Evolutionary conservation across 2,888 invertebrate species (phyloP).

Genomic region (Lapara coniferarum): DNA sequence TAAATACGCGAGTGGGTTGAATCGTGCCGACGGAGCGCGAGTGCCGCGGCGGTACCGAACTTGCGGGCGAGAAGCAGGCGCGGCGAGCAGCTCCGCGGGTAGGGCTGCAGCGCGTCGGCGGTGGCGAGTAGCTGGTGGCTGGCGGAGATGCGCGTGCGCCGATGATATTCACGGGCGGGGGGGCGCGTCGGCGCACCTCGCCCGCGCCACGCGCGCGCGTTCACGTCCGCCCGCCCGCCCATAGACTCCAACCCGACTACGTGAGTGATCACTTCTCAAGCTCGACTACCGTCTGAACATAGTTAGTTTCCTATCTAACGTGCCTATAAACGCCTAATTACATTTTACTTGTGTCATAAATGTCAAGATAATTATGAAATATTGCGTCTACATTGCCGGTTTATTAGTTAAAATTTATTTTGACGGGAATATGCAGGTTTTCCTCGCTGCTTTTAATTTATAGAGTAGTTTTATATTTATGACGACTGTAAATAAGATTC

Average conservation of each 20-base stretch:
- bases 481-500: no score
- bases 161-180: conserved; percentile 83
- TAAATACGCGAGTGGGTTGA: conserved; percentile 70
- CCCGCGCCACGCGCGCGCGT: conserved; percentile 62
- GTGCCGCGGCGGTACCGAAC: conserved; percentile 35
- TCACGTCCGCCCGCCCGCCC: conserved; percentile 57
- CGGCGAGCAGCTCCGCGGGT: conserved; percentile 33
- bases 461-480: not conserved
- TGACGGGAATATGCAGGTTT: not conserved
- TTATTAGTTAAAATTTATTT: conserved; percentile 14
- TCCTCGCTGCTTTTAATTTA: not conserved
- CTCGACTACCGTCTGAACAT: conserved; percentile 23
- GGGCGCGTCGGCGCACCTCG: conserved; percentile 79
- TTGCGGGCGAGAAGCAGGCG: conserved; percentile 34
- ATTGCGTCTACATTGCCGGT: conserved; percentile 2
- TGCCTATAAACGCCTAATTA: conserved; percentile 29
- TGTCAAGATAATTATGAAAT: conserved; percentile 27
- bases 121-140: conserved; percentile 34
- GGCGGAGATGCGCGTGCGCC: conserved; percentile 61
- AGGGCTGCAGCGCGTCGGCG: conserved; percentile 35
- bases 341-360: conserved; percentile 25
- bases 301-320: conserved; percentile 19
- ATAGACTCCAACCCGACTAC: conserved; percentile 62
- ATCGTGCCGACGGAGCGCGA: conserved; percentile 41
- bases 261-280: conserved; percentile 55